Evolutionary conservation across 1,140 invertebrate genomes (phyloP), one percentile per base, ranked within the genome.

Genomic region (Drosophila nigrodunni): DNA sequence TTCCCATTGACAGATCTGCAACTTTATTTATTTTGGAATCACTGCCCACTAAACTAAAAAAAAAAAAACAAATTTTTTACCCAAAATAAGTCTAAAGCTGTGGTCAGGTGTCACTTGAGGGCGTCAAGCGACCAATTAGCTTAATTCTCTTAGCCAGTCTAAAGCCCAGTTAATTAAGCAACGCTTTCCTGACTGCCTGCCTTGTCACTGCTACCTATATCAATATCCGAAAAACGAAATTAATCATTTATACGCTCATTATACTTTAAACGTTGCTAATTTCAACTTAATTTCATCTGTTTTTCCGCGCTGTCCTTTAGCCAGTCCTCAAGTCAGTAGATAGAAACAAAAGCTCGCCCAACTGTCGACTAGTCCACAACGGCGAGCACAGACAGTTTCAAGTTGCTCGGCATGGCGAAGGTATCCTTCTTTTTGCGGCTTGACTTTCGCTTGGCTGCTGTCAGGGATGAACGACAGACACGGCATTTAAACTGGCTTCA

Each of bases 241-340:
- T 85, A 86, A 85, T 85, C 81, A 85, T 81, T 80, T 85, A 85
- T 71, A 74, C 81, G 70, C 81, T 85, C 81, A 85, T 85, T 85
- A 85, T 80, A 68, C 69, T 85, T 85, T 85, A 85, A 85, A 80
- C 69, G 69, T 21, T 52, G 77, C 81, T 80, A 85, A 85, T 85
- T 85, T 80, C 69, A 68, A 74, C 74, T 85, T 85, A 65, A 85
- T 85, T 85, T 77, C 50, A 34, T 37, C 39, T 15, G 35, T 21
- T 43, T 25, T 7, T 30, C 34, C 57, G 30, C 44, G 10, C 21
- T 34, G 8, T 25, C 34, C 46, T 30, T 30, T 62, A 10, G 6
- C 11, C 30, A 44, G 30, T 10, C 57, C n/a, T 30, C 5, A 35
- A 15, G 2, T 35, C 18, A 15, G 47, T 7, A 55, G 62, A 59